Conservation (phyloP, 2,797 vertebrate species). For the Diplodus sargus region DNA sequence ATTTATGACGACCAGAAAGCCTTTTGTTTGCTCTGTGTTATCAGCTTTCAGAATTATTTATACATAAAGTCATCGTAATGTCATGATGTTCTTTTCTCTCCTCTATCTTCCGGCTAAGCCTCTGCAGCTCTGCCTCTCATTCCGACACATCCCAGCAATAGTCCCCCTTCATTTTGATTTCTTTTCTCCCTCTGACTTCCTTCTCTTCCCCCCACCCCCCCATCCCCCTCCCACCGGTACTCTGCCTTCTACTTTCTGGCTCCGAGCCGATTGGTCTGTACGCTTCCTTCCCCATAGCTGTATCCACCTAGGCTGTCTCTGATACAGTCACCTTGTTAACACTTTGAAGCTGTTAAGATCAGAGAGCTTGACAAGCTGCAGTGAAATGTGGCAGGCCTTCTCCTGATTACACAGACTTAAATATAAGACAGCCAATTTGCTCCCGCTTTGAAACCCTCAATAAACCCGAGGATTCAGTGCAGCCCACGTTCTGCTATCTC, state of each 20-base stretch:
- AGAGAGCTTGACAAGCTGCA: slow-evolving; percentile 77
- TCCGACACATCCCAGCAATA: background rate
- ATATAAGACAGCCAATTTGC: slow-evolving; percentile 81
- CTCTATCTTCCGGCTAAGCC: background rate
- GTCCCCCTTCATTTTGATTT: slow-evolving; percentile 17
- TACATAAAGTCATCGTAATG: background rate
- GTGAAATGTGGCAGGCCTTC: slow-evolving; percentile 71
- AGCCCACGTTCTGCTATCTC: slow-evolving; percentile 39
- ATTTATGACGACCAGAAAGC: slow-evolving; percentile 14
- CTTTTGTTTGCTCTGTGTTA: slow-evolving; percentile 18
- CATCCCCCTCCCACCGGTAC: slow-evolving; percentile 26
- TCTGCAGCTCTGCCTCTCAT: slow-evolving; percentile 3
- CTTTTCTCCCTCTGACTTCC: slow-evolving; percentile 8
- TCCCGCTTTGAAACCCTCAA: slow-evolving; percentile 69
- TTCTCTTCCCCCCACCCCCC: background rate
- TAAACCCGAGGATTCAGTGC: slow-evolving; percentile 56
- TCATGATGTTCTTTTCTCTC: background rate
- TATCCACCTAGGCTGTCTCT: slow-evolving; percentile 64
- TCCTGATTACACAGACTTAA: slow-evolving; percentile 81
- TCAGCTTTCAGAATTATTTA: slow-evolving; percentile 2
- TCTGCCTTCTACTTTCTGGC: slow-evolving; percentile 26
- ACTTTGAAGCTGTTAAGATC: slow-evolving; percentile 82
- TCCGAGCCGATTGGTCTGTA: slow-evolving; percentile 30
- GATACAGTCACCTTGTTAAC: slow-evolving; percentile 80
- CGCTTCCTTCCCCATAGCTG: slow-evolving; percentile 50